These are phyloP conservation scores for Anarsia innoxiella DNA, from an alignment of 2,888 invertebrate genomes.

Conservation along the genomic window DNA sequence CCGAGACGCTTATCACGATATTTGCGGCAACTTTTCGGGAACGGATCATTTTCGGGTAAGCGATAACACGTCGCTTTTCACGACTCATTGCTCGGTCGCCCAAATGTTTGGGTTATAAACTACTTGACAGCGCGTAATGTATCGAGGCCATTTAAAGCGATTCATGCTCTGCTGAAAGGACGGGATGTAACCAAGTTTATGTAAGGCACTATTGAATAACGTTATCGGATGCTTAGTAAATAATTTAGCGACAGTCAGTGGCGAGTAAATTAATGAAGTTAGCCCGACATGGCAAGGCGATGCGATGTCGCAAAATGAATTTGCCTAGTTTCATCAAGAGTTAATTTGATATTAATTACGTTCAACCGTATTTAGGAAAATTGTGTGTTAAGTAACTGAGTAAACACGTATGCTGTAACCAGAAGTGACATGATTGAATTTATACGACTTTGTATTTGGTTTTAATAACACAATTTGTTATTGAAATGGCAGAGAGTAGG, in stretches of 20 bases:
- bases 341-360: background rate
- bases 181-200: no score
- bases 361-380: no score
- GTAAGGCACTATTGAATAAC: conserved; percentile 15
- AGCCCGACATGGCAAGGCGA: conserved; percentile 25
- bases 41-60: conserved; percentile 13
- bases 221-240: conserved; percentile 15
- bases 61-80: conserved; percentile 8
- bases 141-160: background rate
- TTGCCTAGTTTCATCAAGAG: conserved; percentile 8
- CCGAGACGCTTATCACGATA: conserved; percentile 45
- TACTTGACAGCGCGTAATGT: background rate
- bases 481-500: no score
- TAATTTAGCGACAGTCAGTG: conserved; percentile 30
- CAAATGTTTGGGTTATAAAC: background rate
- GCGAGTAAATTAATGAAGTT: conserved; percentile 29
- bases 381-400: no score
- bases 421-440: no score
- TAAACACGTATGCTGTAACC: no score
- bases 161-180: no score
- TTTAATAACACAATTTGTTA: no score
- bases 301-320: conserved; percentile 23
- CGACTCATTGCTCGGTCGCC: background rate
- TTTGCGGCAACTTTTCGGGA: conserved; percentile 32
- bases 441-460: no score